A percentile compares a stretch with the other conserved stretches of the same genome.
Evolutionary conservation across 92 coral and sea anemone genomes (phyloP).

Genomic region (Pocillopora meandrina): DNA sequence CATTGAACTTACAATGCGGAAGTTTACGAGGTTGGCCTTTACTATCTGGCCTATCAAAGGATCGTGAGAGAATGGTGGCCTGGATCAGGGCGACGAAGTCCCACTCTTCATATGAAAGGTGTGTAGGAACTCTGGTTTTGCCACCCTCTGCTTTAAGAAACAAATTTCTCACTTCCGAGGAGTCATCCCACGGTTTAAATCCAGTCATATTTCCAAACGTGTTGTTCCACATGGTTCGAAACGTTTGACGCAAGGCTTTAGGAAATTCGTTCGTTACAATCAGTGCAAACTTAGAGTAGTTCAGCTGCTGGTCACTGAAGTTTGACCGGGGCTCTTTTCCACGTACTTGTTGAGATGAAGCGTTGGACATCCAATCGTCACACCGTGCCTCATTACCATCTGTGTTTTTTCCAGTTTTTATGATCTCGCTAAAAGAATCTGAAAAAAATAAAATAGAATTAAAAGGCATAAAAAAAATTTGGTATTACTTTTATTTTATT

Average conservation of each 20-base stretch:
- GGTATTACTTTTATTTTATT: no score
- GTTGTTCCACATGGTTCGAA: constrained; percentile 41
- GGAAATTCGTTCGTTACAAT: constrained; percentile 45
- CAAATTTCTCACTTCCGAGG: constrained; percentile 19
- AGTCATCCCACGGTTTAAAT: constrained; percentile 53
- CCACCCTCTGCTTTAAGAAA: constrained; percentile 7
- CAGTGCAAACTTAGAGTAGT: constrained; percentile 40
- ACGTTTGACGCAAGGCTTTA: constrained; percentile 42
- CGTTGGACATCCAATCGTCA: no score
- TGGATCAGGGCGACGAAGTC: constrained; percentile 27
- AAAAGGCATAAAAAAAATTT: no score
- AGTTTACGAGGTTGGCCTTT: constrained; percentile 6
- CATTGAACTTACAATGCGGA: constrained; percentile 4
- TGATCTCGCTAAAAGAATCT: no score
- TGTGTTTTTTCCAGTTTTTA: no score
- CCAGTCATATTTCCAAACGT: constrained; percentile 13
- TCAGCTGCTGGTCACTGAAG: constrained; percentile 32
- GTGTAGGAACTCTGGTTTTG: background rate
- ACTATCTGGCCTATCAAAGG: constrained; percentile 3
- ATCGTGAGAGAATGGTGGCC: constrained; percentile 15
- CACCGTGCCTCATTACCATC: no score
- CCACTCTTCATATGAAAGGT: constrained; percentile 8
- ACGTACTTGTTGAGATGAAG: no score
- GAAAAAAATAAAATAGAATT: no score
- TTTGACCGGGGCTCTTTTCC: background rate